phyloP scores from a whole-genome alignment of 2,113 vertebrate genomes.

The Cyprinodon tularosa region DNA sequence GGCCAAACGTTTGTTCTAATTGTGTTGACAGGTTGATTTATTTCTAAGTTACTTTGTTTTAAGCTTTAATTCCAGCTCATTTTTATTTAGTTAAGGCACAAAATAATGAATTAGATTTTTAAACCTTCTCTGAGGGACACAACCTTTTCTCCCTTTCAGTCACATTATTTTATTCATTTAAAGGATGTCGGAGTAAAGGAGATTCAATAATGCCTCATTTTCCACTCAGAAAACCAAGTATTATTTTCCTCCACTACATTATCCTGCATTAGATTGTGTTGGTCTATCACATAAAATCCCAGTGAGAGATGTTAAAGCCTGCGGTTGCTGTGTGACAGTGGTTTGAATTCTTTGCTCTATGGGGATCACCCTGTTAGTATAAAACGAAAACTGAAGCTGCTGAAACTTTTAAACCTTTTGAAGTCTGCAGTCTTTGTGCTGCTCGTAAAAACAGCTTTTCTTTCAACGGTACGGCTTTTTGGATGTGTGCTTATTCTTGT shows the following conservation, averaged over 20 bases:
- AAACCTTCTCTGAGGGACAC: neutral
- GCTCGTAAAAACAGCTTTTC: neutral
- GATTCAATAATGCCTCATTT: neutral
- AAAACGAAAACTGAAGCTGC: neutral
- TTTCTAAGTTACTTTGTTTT: too few species aligned
- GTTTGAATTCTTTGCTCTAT: neutral
- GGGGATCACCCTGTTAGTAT: neutral
- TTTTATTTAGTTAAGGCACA: too few species aligned
- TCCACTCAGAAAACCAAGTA: neutral
- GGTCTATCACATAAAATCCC: too few species aligned
- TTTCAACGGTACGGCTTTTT: neutral
- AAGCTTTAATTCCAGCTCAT: too few species aligned
- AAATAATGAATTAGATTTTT: neutral
- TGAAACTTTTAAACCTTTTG: neutral
- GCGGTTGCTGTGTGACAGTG: neutral
- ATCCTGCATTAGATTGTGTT: neutral
- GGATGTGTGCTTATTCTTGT: neutral
- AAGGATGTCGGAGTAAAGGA: too few species aligned
- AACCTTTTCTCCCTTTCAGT: too few species aligned
- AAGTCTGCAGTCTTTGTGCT: neutral
- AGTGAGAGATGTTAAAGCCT: neutral
- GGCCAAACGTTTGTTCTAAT: too few species aligned
- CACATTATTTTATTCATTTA: too few species aligned
- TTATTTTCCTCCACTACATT: neutral
- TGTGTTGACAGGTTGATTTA: too few species aligned